phyloP scores from a whole-genome alignment of 2,113 vertebrate genomes.

The Triplophysa tibetana region DNA sequence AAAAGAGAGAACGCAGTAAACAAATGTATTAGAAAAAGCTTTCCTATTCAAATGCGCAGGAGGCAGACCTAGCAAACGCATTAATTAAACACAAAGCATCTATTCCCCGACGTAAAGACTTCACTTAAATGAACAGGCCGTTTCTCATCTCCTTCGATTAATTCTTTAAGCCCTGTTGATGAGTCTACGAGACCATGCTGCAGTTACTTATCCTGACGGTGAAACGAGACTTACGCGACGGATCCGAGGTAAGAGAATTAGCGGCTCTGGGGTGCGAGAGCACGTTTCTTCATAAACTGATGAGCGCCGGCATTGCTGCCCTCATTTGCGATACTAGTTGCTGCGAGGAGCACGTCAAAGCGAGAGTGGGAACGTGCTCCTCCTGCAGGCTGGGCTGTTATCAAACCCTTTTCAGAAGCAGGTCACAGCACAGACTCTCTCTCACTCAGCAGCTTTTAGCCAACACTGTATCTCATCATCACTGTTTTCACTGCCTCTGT shows the following conservation, averaged over 20 bases:
- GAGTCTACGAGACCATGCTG: constrained; percentile 34
- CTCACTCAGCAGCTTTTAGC: constrained; percentile 41
- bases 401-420: constrained; percentile 47
- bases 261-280: not conserved
- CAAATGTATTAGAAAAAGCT: constrained; percentile 60
- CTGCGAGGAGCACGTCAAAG: not conserved
- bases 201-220: constrained; percentile 31
- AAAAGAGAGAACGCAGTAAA: constrained; percentile 49
- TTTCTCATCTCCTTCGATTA: constrained; percentile 49
- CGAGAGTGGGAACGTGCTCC: not conserved
- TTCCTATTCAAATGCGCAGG: constrained; percentile 59
- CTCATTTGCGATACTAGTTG: constrained; percentile 33
- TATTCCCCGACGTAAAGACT: constrained; percentile 42
- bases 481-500: constrained; percentile 39
- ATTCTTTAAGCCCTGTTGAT: constrained; percentile 53
- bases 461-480: constrained; percentile 41
- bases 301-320: not conserved
- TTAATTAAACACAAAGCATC: constrained; percentile 44
- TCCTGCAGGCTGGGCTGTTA: constrained; percentile 36
- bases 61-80: constrained; percentile 43
- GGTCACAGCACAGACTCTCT: constrained; percentile 38
- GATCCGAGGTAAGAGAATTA: constrained; percentile 25
- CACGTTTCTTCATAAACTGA: constrained; percentile 1
- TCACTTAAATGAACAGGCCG: constrained; percentile 48
- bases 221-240: constrained; percentile 18